Percentiles rank a stretch among this genome's conserved stretches.
These are phyloP conservation scores for Jordanella pulchra DNA, from an alignment of 2,797 vertebrate genomes.

Conservation along the genomic window DNA sequence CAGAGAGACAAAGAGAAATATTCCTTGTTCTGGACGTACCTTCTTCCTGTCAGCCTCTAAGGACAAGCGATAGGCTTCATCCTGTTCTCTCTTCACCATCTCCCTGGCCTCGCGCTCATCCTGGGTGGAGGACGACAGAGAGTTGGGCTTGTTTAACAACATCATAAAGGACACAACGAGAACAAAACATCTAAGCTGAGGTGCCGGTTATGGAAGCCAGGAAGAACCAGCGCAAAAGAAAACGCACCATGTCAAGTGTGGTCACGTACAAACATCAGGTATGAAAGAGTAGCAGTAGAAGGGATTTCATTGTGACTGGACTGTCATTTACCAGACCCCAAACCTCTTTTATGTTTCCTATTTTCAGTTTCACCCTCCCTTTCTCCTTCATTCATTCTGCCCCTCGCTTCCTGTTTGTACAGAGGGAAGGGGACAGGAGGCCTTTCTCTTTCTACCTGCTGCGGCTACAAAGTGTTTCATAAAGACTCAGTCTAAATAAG, in stretches of 20 bases:
- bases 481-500: conserved; percentile 75
- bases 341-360: conserved; percentile 74
- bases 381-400: conserved; percentile 69
- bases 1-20: not conserved
- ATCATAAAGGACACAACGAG: conserved; percentile 48
- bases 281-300: conserved; percentile 78
- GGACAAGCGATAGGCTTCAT: conserved; percentile 96
- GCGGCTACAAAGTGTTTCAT: conserved; percentile 77
- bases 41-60: conserved; percentile 98
- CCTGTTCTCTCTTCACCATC: conserved; percentile 97
- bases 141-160: conserved; percentile 48
- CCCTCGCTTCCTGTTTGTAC: conserved; percentile 80
- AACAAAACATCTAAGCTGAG: conserved; percentile 62
- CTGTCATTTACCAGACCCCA: conserved; percentile 73
- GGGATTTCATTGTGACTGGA: conserved; percentile 64
- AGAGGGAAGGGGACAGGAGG: conserved; percentile 76
- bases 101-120: conserved; percentile 98
- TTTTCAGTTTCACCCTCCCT: conserved; percentile 71
- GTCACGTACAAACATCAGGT: conserved; percentile 72
- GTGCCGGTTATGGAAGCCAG: conserved; percentile 47
- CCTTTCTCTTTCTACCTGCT: conserved; percentile 79
- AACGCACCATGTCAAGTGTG: conserved; percentile 66
- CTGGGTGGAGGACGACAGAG: conserved; percentile 70
- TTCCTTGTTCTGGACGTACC: conserved; percentile 70
- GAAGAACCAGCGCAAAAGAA: conserved; percentile 44